These are phyloP conservation scores for Coptodon rendalli DNA, from an alignment of 2,113 vertebrate genomes.

Conservation along the genomic window DNA sequence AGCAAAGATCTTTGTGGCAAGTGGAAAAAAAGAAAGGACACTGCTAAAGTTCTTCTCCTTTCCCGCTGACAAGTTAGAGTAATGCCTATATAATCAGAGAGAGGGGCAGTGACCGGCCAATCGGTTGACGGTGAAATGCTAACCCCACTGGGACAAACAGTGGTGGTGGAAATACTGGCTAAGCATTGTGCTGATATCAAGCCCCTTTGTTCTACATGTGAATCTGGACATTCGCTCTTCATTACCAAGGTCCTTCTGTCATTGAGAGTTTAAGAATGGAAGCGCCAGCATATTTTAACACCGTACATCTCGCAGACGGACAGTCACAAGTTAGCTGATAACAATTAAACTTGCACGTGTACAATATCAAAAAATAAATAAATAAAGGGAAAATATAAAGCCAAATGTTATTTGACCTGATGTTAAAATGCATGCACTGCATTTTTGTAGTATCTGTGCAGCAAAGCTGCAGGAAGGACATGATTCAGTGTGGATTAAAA, in stretches of 20 bases:
- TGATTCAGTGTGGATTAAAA: slow-evolving; percentile 59
- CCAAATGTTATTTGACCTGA: slow-evolving; percentile 31
- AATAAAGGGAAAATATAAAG: not conserved
- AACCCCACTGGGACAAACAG: slow-evolving; percentile 43
- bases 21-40: slow-evolving; percentile 49
- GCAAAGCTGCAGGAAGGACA: slow-evolving; percentile 37
- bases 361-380: not conserved
- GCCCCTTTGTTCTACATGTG: slow-evolving; percentile 50
- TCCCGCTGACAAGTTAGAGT: slow-evolving; percentile 36
- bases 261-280: slow-evolving; percentile 53
- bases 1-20: slow-evolving; percentile 40
- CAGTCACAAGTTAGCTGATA: slow-evolving; percentile 41
- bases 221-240: slow-evolving; percentile 46
- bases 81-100: slow-evolving; percentile 44
- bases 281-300: slow-evolving; percentile 55
- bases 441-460: slow-evolving; percentile 28
- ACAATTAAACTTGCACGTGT: slow-evolving; percentile 39
- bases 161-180: slow-evolving; percentile 32
- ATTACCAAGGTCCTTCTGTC: slow-evolving; percentile 59
- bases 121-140: slow-evolving; percentile 37
- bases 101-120: slow-evolving; percentile 54
- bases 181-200: slow-evolving; percentile 57
- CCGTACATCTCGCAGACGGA: slow-evolving; percentile 33
- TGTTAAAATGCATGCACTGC: slow-evolving; percentile 43
- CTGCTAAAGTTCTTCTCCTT: slow-evolving; percentile 47